Evolutionary conservation across 2,797 vertebrate genomes (phyloP).

Genomic region (Bovichtus diacanthus): DNA sequence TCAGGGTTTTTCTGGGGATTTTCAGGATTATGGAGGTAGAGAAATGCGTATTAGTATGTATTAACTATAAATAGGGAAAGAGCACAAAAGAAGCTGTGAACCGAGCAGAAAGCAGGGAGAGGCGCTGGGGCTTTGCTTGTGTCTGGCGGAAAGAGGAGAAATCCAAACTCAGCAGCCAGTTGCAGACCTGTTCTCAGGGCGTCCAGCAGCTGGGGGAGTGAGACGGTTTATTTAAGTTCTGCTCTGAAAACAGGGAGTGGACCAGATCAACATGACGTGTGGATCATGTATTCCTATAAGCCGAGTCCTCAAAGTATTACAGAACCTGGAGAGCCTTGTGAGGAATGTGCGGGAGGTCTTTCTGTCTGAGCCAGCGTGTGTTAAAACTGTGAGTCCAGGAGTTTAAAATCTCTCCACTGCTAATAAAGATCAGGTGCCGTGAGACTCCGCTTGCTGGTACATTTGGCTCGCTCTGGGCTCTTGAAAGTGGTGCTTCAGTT

Average conservation of each 20-base stretch:
- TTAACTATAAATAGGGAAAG: not conserved
- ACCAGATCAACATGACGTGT: conserved; percentile 59
- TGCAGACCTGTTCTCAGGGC: conserved; percentile 38
- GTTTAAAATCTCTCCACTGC: conserved; percentile 22
- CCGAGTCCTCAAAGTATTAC: conserved; percentile 18
- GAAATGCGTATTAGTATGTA: not conserved
- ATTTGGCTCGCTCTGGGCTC: conserved; percentile 13
- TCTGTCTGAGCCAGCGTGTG: conserved; percentile 33
- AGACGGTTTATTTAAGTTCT: conserved; percentile 67
- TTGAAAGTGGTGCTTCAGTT: conserved; percentile 39
- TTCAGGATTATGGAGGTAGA: conserved; percentile 11
- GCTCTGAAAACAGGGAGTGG: conserved; percentile 70
- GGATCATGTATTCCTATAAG: conserved; percentile 45
- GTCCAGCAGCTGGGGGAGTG: conserved; percentile 23
- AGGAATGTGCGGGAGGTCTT: conserved; percentile 25
- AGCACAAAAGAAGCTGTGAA: conserved; percentile 5
- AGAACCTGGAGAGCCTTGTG: conserved; percentile 17
- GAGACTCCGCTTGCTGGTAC: conserved; percentile 16
- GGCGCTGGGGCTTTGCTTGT: not conserved
- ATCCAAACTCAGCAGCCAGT: conserved; percentile 47
- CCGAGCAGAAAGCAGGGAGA: not conserved
- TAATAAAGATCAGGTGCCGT: conserved; percentile 59
- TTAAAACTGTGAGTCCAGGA: conserved; percentile 1
- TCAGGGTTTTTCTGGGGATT: conserved; percentile 29
- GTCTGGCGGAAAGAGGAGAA: conserved; percentile 15